These are phyloP conservation scores for Zaprionus tsacasi DNA, from an alignment of 1,140 invertebrate genomes.

Conservation along the genomic window DNA sequence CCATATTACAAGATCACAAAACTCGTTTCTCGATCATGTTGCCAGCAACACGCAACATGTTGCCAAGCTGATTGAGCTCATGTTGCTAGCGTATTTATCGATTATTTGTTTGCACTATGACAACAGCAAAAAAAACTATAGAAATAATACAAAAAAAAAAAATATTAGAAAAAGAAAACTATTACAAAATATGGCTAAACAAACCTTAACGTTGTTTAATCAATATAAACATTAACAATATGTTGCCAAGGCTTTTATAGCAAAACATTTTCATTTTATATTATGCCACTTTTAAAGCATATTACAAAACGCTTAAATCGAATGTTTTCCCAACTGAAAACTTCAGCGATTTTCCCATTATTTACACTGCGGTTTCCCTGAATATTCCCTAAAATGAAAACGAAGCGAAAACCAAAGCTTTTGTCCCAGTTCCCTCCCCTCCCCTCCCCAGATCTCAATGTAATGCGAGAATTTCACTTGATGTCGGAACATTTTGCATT, in stretches of 20 bases:
- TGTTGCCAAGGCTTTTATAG: background rate
- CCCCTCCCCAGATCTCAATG: background rate
- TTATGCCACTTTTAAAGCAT: background rate
- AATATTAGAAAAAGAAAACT: background rate
- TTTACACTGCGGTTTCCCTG: constrained; percentile 46
- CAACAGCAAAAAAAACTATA: background rate
- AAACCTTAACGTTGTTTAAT: background rate
- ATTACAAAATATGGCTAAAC: background rate
- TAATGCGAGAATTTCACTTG: constrained; percentile 26
- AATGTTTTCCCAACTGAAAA: background rate
- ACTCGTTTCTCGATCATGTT: constrained; percentile 47
- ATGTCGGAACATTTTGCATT: constrained; percentile 46
- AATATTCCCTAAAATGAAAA: constrained; percentile 12
- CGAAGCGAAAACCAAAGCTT: constrained; percentile 2
- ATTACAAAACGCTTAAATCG: background rate
- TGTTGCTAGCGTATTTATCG: constrained; percentile 3
- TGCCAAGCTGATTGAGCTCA: constrained; percentile 5
- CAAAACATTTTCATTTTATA: background rate
- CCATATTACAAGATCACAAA: constrained; percentile 42
- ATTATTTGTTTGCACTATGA: background rate
- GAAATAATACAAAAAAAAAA: background rate
- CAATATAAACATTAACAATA: background rate
- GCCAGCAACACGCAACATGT: constrained; percentile 18
- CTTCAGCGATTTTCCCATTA: constrained; percentile 26
- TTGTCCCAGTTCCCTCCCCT: background rate